These are phyloP conservation scores for Procavia capensis DNA, from an alignment of 2,113 vertebrate species.

Conservation along the genomic window DNA sequence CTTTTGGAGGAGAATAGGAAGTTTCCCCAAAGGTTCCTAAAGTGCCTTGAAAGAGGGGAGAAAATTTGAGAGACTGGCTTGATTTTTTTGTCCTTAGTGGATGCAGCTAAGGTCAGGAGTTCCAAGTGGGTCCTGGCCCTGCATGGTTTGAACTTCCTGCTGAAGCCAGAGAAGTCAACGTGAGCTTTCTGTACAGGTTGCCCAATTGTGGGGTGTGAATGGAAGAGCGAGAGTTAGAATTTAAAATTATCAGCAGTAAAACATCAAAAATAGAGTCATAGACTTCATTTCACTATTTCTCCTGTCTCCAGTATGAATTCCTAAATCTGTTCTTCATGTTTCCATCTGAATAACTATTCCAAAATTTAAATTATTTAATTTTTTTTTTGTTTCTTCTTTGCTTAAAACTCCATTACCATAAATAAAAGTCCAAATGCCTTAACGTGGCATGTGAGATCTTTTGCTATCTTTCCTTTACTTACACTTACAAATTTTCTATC, in stretches of 20 bases:
- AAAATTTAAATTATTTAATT: not conserved
- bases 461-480: not conserved
- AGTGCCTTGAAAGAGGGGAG: not conserved
- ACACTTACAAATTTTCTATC: not conserved
- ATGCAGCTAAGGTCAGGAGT: not conserved
- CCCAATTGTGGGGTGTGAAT: too few relatives aligned
- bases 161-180: fast-evolving
- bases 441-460: not conserved
- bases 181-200: not conserved
- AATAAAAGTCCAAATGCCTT: not conserved
- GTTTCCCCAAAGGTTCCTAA: not conserved
- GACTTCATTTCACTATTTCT: not conserved
- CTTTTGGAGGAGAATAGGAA: not conserved
- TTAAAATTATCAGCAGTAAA: not conserved
- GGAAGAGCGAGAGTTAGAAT: not conserved
- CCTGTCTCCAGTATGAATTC: not conserved
- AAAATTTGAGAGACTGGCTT: not conserved
- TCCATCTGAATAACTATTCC: not conserved
- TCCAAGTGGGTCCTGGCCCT: not conserved
- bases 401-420: not conserved
- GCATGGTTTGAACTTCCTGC: not conserved
- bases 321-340: not conserved
- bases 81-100: not conserved
- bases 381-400: not conserved
- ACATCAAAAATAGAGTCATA: not conserved